Base-by-base conservation (phyloP, 2,113 vertebrate species). In the Lichenostomus cassidix region DNA sequence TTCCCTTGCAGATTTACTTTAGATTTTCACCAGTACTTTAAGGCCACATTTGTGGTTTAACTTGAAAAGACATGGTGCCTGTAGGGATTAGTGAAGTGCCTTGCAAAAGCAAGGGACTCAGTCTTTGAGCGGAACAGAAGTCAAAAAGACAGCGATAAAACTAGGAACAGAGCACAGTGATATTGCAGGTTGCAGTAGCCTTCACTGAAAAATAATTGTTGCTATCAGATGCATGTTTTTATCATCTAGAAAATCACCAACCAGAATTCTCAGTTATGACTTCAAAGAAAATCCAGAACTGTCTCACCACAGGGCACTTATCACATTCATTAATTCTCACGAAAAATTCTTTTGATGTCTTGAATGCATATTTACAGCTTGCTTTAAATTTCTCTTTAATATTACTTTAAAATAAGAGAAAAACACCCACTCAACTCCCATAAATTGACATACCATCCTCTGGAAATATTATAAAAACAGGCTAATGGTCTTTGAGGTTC, bases 261-360 rank as follows among this genome's bases (percentile, higher is more conserved):
- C 62, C 53, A 74, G 94, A 96, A 95, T 94, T 73, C 84, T 91
- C 75, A 70, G 65, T 89, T 92, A 90, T 82, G 55, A 95, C 85
- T 96, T 97, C 92, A 97, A 96, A 98, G 95, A 52, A 81, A 81
- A 93, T 78, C 64, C 59, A 93, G 50, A 31, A 68, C 84, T 53
- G 67, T 80, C 83, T 94, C 74, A 83, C 73, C 82, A 76, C 37
- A 59, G 90, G 95, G 89, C 62, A 94, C 69, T 60, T 69, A 91
- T 20, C 87, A 86, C 56, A 94, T 95, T 96, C 91, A 95, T 96
- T 97, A 97, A 96, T 95, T 97, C 92, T 92, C 62, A 76, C 68
- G 70, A 82, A 97, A 95, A 95, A 86, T 50, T 95, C 84, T 93
- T 90, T 76, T 86, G 79, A 89, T 90, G 68, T 76, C 81, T 88